Conservation (phyloP, 2,797 vertebrate genomes). For the Perodicticus potto region DNA sequence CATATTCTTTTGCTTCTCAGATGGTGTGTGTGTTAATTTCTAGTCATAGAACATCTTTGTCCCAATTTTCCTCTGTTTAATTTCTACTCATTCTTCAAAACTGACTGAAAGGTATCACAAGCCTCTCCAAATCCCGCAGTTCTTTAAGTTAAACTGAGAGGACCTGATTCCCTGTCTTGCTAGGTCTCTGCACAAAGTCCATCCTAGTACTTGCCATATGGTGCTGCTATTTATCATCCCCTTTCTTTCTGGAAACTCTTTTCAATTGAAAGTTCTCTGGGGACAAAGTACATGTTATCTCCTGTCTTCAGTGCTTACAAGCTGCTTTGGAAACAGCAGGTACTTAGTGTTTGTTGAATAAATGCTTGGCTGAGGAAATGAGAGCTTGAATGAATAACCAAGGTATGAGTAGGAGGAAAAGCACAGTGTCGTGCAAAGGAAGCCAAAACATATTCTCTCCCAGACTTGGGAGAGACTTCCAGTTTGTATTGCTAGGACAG, state of each 20-base stretch:
- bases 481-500: not conserved
- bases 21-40: not conserved
- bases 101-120: not conserved
- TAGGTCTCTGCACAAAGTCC: not conserved
- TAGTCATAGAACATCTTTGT: not conserved
- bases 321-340: not conserved
- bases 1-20: not conserved
- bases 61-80: not conserved
- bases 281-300: not conserved
- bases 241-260: not conserved
- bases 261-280: not conserved
- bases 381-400: not conserved
- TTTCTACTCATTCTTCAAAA: slow-evolving; percentile 40
- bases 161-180: not conserved
- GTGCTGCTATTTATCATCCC: not conserved
- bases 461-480: not conserved
- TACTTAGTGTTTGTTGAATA: not conserved
- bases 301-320: not conserved
- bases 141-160: not conserved
- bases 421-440: not conserved
- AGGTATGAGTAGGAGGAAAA: not conserved
- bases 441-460: not conserved
- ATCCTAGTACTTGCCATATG: not conserved
- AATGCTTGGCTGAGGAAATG: not conserved
- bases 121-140: not conserved